phyloP scores from a whole-genome alignment of 1,140 invertebrate genomes.

The Anastatus disparis region DNA sequence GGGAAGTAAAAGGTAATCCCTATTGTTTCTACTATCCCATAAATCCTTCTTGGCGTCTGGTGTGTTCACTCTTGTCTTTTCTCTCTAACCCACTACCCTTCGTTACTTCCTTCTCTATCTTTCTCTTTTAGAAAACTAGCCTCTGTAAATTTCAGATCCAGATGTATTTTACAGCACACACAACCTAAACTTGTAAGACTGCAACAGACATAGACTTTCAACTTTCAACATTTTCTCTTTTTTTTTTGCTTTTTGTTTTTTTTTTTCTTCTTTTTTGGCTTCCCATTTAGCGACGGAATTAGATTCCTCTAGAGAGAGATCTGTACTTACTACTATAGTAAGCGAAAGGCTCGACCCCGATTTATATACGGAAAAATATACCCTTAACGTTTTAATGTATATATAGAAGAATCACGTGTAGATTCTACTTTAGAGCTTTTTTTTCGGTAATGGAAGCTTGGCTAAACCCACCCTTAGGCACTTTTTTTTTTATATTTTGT shows the following conservation, averaged over 20 bases:
- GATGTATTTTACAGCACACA: conserved; percentile 54
- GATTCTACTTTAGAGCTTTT: conserved; percentile 17
- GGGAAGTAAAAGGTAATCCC: conserved; percentile 55
- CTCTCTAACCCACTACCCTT: neutral
- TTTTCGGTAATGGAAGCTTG: conserved; percentile 18
- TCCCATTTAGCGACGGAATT: conserved; percentile 27
- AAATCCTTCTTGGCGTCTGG: conserved; percentile 45
- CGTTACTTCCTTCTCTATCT: conserved; percentile 27
- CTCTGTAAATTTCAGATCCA: conserved; percentile 55
- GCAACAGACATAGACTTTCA: no score
- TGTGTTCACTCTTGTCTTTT: no score
- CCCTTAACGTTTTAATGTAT: neutral
- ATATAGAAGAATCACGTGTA: conserved; percentile 31
- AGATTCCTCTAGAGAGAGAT: conserved; percentile 6
- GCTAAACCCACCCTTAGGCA: neutral
- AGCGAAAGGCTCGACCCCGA: neutral
- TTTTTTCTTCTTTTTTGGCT: conserved; percentile 3
- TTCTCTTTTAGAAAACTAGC: neutral
- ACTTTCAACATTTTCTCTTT: conserved; percentile 23
- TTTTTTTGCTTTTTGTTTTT: no score
- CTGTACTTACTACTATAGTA: conserved; percentile 4
- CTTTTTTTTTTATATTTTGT: neutral
- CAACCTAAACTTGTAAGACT: no score
- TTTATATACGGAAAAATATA: conserved; percentile 19
- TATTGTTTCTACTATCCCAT: conserved; percentile 57